phyloP scores from a whole-genome alignment of 2,113 vertebrate species.

The Sphyrna mokarran region DNA sequence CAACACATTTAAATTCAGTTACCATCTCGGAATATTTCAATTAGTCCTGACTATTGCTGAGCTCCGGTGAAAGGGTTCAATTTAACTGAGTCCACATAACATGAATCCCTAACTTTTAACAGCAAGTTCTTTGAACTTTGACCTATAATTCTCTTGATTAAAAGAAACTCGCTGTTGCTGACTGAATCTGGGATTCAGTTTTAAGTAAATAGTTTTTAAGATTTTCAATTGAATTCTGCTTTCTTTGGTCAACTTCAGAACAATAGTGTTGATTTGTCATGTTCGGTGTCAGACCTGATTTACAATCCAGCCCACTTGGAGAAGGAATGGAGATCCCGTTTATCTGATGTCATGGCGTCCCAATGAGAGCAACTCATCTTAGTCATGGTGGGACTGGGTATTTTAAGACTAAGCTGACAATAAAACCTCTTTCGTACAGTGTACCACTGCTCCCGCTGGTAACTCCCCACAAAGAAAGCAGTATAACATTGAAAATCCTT shows the following conservation, averaged over 20 bases:
- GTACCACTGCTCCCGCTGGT: too few relatives aligned
- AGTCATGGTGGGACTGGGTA: background rate
- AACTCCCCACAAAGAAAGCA: constrained; percentile 6
- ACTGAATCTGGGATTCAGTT: background rate
- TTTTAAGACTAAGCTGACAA: background rate
- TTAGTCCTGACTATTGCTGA: background rate
- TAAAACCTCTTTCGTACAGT: background rate
- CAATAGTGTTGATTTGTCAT: background rate
- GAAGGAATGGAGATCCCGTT: background rate
- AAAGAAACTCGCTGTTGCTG: background rate
- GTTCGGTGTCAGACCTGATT: background rate
- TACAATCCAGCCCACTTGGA: background rate
- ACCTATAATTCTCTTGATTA: background rate
- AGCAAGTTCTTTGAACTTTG: background rate
- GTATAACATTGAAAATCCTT: background rate
- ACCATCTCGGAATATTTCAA: background rate
- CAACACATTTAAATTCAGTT: background rate
- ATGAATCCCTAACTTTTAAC: background rate
- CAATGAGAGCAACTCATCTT: background rate
- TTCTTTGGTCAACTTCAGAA: background rate
- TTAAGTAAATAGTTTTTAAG: background rate
- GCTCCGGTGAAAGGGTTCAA: constrained; percentile 4
- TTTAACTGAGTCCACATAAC: background rate
- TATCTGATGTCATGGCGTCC: background rate
- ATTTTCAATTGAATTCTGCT: background rate